Evolutionary conservation across 35 echinoderm and acorn worm genomes (phyloP), one percentile per base, ranked within the genome.

Genomic region (Chiridota heheva): DNA sequence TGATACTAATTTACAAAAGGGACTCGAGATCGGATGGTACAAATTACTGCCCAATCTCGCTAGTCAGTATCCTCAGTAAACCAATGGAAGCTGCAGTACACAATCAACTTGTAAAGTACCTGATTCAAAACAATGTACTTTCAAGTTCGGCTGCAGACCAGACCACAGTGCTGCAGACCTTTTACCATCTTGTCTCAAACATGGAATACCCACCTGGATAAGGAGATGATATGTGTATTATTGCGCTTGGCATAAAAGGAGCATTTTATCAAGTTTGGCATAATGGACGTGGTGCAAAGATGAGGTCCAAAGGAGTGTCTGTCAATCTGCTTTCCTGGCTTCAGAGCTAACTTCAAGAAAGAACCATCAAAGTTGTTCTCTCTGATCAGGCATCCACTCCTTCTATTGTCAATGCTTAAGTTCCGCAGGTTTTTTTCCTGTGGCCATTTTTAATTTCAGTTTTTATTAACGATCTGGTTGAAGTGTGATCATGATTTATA

Each of bases 241-340:
- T 82, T 6, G 44, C 79, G 1, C 16, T 82, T 17, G 67, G 69
- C 67, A 73, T 76, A 58, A 83, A 90, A 75, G 80, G 87, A 42
- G 78, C 80, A 0, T 90, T 90, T 66, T 78, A 90, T 43, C 75
- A 90, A 53, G 87, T 90, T 27, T 90, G 79, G 80, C 69, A 90
- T 33, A 88, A 81, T 72, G 67, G 86, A n/a, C 77, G 72, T 3
- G 40, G 36, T 26, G 6, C n/a, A 0, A 71, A 88, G 46, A 45
- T 88, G 12, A 44, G 35, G 27, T 25, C 38, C 1, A 82, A 69
- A 42, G 79, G 79, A 47, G 63, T 82, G 10, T 47, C 57, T 36
- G 40, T 12, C 1, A 43, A 30, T 4, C 36, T 81, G 2, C 51
- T 1, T n/a, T n/a, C n/a, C n/a, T n/a, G n/a, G n/a, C n/a, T n/a